Base-by-base conservation (phyloP, 2,888 invertebrate genomes). In the Drosophila colorata region DNA sequence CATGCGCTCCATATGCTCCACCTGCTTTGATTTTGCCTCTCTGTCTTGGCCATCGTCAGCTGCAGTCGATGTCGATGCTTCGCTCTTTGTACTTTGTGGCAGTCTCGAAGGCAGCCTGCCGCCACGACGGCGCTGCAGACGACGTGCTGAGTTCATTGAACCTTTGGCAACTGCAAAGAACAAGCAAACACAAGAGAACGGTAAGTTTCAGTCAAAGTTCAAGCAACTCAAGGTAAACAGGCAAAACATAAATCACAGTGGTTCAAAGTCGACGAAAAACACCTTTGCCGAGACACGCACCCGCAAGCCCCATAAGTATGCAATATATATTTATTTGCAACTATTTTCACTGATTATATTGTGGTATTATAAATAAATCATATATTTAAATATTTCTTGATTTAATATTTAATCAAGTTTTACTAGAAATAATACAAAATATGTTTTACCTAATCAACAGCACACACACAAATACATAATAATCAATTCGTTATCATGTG, bases 81-180 rank as follows among this genome's bases (percentile, higher is more conserved):
- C 49, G 35, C 55, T 58, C 2, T 60, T 76, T 11, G 71, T 52
- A 31, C 56, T 52, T n/a, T 75, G 59, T 9, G 53, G 41, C 49
- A 58, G 41, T 47, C 65, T 57, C 6, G 53, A 38, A 5, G 69
- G 43, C 48, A 71, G 16, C 4, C 69, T 48, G 8, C 14, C 6
- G 5, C 55, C 41, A 23, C 74, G 83, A 4, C 74, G 70, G 6
- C 61, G 63, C 18, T 69, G 57, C 13, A 37, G 57, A 13, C 72
- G 76, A 61, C 66, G 68, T 47, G 48, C 59, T 49, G 68, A 53
- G 71, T 67, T 85, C 63, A 66, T 28, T n/a, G 86, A 78, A 61
- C 87, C 75, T 47, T 81, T 80, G 55, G 76, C 67, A 74, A 78
- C 90, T 90, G 78, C 14, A 83, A 88, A 33, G 4, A 33, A 13